Evolutionary conservation across 2,797 vertebrate species (phyloP), one percentile per base, ranked within the genome.

Genomic region (Rhyacichthys aspro): DNA sequence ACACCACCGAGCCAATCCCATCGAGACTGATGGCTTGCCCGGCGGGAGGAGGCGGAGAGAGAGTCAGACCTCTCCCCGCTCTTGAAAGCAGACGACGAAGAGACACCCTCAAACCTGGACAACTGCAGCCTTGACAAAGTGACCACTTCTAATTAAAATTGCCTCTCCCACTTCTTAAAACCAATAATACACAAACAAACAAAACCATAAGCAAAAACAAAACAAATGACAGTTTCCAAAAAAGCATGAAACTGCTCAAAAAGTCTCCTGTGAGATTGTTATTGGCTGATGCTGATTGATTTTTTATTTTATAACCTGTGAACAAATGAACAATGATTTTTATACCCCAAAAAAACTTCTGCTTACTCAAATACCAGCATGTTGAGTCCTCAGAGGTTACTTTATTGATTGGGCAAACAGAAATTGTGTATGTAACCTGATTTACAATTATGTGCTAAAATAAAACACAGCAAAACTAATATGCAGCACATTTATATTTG

Each of bases 21-120:
- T 90, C 93, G 83, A 77, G 95, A 98, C 91, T 97, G 94, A 97
- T 90, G 86, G 86, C 81, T 94, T 94, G 93, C 89, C 93, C 89
- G 93, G 95, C 92, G 90, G 94, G 93, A 94, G 93, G 90, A 96
- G 91, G 82, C 57, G 89, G 91, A 85, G 87, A 78, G 82, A 41
- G 85, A 76, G 18, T 37, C 82, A 41, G 88, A 87, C n/a, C 61
- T 85, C 69, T 55, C 75, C 77, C 87, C 81, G 67, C 83, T 93
- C 86, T 90, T 97, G 93, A 91, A 89, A 94, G 85, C 88, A 90
- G 90, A 91, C 0, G n/a, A n/a, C n/a, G 36, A 87, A 67, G 67
- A 77, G 18, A 74, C 50, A 53, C 38, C 77, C 33, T 87, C 76
- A 1, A 79, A 71, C 80, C 78, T 60, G 76, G 89, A 81, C 88